Conservation (phyloP, 2,797 vertebrate species). For the Onychomys arenicola region DNA sequence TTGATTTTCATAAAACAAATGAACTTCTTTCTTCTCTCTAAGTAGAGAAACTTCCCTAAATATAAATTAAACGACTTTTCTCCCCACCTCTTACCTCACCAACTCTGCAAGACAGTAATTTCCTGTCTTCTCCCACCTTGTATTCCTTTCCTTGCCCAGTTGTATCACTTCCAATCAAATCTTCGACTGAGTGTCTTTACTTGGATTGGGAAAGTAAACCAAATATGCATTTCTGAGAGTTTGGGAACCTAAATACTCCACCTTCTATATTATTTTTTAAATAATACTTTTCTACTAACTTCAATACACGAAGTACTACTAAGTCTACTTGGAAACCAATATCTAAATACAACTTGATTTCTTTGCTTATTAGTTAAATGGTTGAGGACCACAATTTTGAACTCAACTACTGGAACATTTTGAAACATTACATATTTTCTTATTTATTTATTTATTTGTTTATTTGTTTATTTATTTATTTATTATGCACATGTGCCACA, state of each 20-base stretch:
- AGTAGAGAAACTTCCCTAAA: neutral
- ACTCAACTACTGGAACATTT: neutral
- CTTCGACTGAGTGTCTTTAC: neutral
- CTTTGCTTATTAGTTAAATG: neutral
- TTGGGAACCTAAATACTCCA: neutral
- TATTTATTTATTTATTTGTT: neutral
- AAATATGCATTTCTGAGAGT: neutral
- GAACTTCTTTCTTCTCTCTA: neutral
- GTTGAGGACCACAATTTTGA: neutral
- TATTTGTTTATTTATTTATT: neutral
- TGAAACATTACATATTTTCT: neutral
- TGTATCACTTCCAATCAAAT: neutral
- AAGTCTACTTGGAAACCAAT: neutral
- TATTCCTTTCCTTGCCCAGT: too few species aligned
- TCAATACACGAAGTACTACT: neutral
- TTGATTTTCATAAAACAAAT: neutral
- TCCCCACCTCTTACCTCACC: too few species aligned
- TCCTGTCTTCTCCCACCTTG: too few species aligned
- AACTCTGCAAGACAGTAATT: too few species aligned
- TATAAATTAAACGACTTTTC: neutral
- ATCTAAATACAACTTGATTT: neutral
- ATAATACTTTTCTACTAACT: neutral
- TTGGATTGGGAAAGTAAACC: neutral
- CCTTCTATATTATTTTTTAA: neutral
- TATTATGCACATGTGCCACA: neutral